These are phyloP conservation scores for Amphimedon queenslandica DNA, from an alignment of 37 sponge, comb jelly and placozoan genomes.

Conservation along the genomic window DNA sequence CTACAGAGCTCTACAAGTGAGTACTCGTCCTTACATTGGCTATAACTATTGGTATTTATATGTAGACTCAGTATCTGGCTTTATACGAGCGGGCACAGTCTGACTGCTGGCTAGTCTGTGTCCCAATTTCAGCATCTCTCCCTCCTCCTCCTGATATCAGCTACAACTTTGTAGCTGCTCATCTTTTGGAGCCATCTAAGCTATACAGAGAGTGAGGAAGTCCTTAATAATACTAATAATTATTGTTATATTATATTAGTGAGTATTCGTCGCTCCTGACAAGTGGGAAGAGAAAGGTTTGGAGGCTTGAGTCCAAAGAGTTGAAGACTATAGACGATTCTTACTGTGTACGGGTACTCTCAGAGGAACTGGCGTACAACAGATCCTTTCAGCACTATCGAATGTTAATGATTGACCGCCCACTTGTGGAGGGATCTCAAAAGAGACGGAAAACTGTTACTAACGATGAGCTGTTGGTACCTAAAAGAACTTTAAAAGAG, in stretches of 20 bases:
- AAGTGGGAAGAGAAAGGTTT: conserved; percentile 9
- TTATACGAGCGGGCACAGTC: conserved; percentile 46
- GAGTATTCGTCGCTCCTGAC: conserved; percentile 10
- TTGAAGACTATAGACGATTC: neutral
- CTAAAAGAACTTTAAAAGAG: conserved; percentile 11
- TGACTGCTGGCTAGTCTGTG: conserved; percentile 50
- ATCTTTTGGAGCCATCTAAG: conserved; percentile 48
- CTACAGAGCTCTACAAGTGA: conserved; percentile 61
- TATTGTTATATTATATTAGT: conserved; percentile 10
- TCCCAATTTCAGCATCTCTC: conserved; percentile 33
- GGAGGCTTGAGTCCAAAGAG: conserved; percentile 8
- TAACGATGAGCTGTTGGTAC: conserved; percentile 5
- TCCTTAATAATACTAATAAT: neutral
- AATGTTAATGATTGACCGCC: conserved; percentile 48
- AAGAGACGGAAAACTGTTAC: neutral
- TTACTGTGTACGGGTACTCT: conserved; percentile 4
- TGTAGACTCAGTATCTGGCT: conserved; percentile 1
- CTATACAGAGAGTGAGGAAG: conserved; percentile 54
- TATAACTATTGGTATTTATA: neutral
- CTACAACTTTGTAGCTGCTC: conserved; percentile 1
- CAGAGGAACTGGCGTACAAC: conserved; percentile 60
- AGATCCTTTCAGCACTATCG: conserved; percentile 31
- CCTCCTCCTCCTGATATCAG: neutral
- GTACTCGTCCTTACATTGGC: neutral
- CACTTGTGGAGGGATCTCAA: conserved; percentile 9